Base-by-base conservation (phyloP, 37 sponge, comb jelly and placozoan species). In the Cliona cf. orientalis region DNA sequence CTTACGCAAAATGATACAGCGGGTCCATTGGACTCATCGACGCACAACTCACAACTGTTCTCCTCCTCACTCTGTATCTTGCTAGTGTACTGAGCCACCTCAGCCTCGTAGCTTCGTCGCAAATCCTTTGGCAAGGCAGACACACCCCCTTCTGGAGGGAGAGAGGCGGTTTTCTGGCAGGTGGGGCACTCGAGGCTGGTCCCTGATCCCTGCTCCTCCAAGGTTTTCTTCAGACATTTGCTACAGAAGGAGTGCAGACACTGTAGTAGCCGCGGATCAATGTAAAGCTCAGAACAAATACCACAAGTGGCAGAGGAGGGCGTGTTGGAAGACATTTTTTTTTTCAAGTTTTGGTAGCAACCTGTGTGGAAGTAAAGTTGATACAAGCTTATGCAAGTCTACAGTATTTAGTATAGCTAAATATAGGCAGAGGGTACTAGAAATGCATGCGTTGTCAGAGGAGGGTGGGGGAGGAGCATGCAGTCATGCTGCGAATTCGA, bases 221-320 rank as follows among this genome's bases (percentile, higher is more conserved):
- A 45, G 1, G 46, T 46, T 26, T 74, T 64, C 25, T 79, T 14
- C 40, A 86, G 28, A 34, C 86, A 86, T 29, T 86, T 57, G 41
- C 4, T 33, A 33, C 86, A 86, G 73, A 86, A 86, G 39, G 86
- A 69, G 65, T 86, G 86, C 23, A 86, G 70, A 37, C 86, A 86
- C 2, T 38, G 56, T n/a, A 86, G 79, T 66, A 86, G 78, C 0
- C 70, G 71, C 29, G 86, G 86, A 45, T 86, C 79, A 31, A 17
- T 59, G 66, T 72, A 86, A 11, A 65, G 41, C 19, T 86, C n/a
- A n/a, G n/a, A n/a, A n/a, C n/a, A n/a, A n/a, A n/a, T n/a, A n/a
- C n/a, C n/a, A n/a, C n/a, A n/a, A 26, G 59, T 58, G 9, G 59
- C 59, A 58, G 59, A 26, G 9, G 26, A 28, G 26, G 59, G 26